Percentiles rank a stretch among this genome's conserved stretches.
Conservation (phyloP, 2,113 vertebrate species). For the Chrysochloris asiatica region DNA sequence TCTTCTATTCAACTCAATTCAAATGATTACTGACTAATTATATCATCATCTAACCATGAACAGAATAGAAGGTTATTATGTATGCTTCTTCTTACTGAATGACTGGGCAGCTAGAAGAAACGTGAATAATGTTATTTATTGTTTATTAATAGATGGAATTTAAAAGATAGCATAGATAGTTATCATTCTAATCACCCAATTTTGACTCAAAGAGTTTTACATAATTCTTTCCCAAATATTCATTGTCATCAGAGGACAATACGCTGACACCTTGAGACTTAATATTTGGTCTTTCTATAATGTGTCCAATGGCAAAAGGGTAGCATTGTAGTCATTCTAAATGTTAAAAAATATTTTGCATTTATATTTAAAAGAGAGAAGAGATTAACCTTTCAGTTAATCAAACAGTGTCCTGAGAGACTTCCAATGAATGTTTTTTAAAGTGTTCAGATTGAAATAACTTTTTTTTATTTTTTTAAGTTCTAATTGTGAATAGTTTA, state of each 20-base stretch:
- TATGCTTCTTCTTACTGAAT: conserved; percentile 44
- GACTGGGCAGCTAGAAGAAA: conserved; percentile 36
- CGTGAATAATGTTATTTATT: conserved; percentile 21
- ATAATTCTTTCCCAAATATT: conserved; percentile 1
- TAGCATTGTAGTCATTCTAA: background rate
- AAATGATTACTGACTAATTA: conserved; percentile 54
- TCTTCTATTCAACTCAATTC: conserved; percentile 45
- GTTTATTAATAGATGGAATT: conserved; percentile 41
- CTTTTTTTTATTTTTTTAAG: conserved; percentile 5
- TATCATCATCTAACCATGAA: conserved; percentile 42
- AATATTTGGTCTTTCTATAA: background rate
- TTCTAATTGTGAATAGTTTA: no score
- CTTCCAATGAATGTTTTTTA: background rate
- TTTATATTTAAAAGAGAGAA: background rate
- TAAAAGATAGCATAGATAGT: conserved; percentile 23
- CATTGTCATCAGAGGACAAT: conserved; percentile 36
- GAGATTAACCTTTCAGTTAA: background rate
- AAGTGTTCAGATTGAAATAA: background rate
- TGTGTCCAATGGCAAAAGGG: background rate
- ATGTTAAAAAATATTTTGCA: background rate
- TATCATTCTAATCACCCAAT: conserved; percentile 47
- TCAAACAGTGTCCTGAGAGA: conserved; percentile 3
- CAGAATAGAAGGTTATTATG: conserved; percentile 35
- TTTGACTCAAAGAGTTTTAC: conserved; percentile 48
- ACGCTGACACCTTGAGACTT: conserved; percentile 5